phyloP scores from a whole-genome alignment of 2,113 vertebrate species.

The Helogale parvula region DNA sequence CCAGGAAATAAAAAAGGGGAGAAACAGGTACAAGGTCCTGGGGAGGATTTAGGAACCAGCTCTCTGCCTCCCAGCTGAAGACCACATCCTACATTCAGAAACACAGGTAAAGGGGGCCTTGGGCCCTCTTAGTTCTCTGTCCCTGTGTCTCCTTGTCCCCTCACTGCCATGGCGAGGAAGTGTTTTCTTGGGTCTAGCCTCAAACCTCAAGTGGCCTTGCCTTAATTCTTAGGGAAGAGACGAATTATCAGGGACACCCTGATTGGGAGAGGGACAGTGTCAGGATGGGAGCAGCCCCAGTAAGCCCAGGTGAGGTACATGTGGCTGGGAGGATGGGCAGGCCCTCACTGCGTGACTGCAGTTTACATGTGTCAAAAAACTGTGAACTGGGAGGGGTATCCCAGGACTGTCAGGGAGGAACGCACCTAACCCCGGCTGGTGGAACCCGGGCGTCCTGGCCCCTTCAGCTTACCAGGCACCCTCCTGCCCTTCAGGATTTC shows the following conservation, averaged over 20 bases:
- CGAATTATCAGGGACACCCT: not conserved
- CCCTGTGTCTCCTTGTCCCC: not conserved
- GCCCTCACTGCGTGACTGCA: too few species aligned
- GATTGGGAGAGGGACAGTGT: not conserved
- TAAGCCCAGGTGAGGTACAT: not conserved
- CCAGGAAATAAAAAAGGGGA: not conserved
- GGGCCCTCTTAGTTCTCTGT: not conserved
- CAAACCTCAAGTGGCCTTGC: not conserved
- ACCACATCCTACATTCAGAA: not conserved
- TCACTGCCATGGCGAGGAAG: not conserved
- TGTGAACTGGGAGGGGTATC: not conserved
- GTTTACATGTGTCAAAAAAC: not conserved
- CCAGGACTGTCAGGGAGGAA: not conserved
- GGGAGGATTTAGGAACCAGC: not conserved
- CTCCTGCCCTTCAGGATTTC: slow-evolving; percentile 70
- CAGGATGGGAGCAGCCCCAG: not conserved
- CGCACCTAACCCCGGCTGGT: not conserved
- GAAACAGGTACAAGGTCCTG: not conserved
- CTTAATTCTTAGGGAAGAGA: slow-evolving; percentile 17
- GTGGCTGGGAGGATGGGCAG: not conserved
- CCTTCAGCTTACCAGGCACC: slow-evolving; percentile 59
- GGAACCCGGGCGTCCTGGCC: not conserved
- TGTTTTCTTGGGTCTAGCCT: slow-evolving; percentile 10
- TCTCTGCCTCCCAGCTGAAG: not conserved
- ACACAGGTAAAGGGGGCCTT: not conserved